Percentiles rank a stretch among this genome's conserved stretches.
phyloP scores from a whole-genome alignment of 2,888 invertebrate genomes.

The Prosapia bicincta region DNA sequence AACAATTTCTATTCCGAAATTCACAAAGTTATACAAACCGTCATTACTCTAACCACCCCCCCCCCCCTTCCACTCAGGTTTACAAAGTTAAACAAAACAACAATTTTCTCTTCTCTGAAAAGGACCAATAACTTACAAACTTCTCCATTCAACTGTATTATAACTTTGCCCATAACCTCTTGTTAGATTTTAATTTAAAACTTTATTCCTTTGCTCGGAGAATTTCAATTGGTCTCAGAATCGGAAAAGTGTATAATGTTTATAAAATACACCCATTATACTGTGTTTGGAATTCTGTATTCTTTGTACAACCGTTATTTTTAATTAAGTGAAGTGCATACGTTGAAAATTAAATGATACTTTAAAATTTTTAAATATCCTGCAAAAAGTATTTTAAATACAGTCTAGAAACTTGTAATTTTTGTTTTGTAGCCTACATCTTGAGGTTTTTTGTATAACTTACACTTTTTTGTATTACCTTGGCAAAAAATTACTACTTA shows the following conservation, averaged over 20 bases:
- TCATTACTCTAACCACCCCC: background rate
- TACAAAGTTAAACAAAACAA: background rate
- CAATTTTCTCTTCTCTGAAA: background rate
- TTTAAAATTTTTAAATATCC: too few species aligned
- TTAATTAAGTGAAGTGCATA: too few species aligned
- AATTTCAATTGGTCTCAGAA: background rate
- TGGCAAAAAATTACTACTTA: too few species aligned
- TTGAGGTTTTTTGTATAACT: too few species aligned
- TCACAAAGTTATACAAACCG: background rate
- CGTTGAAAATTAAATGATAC: too few species aligned
- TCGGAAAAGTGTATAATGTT: background rate
- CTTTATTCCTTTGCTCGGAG: background rate
- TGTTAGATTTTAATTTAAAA: constrained; percentile 2
- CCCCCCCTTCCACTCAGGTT: background rate
- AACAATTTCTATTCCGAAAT: background rate
- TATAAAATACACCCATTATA: too few species aligned
- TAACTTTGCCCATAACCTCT: background rate
- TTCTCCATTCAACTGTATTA: background rate
- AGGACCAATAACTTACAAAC: background rate
- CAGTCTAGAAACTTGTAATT: too few species aligned
- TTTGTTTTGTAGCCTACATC: too few species aligned
- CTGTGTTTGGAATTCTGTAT: too few species aligned
- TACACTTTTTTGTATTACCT: too few species aligned
- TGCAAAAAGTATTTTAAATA: too few species aligned
- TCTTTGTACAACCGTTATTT: too few species aligned